A percentile compares a stretch with the other conserved stretches of the same genome.
Conservation (phyloP, 2,113 vertebrate genomes). For the human region GRCh38 chr11:106991501-106992000, state of each 20-base stretch:
- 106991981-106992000: not conserved
- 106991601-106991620: not conserved
- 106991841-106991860: not conserved
- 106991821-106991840: not conserved
- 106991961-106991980: not conserved
- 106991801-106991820: not conserved
- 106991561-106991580: not conserved
- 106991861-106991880: not conserved
- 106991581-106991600: not conserved
- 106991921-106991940: not conserved
- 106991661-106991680: slow-evolving; percentile 19
- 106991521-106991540: not conserved
- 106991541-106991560: not conserved
- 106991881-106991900: not conserved
- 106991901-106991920: not conserved
- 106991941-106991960: not conserved
- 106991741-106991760: slow-evolving; percentile 24
- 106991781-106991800: not conserved
- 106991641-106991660: not conserved
- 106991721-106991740: slow-evolving; percentile 5
- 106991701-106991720: not conserved
- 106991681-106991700: slow-evolving; percentile 4
- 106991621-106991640: slow-evolving; percentile 22
- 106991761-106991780: not conserved
- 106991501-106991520: not conserved